Evolutionary conservation across 2,888 invertebrate genomes (phyloP).

Genomic region (Tribolium freemani): DNA sequence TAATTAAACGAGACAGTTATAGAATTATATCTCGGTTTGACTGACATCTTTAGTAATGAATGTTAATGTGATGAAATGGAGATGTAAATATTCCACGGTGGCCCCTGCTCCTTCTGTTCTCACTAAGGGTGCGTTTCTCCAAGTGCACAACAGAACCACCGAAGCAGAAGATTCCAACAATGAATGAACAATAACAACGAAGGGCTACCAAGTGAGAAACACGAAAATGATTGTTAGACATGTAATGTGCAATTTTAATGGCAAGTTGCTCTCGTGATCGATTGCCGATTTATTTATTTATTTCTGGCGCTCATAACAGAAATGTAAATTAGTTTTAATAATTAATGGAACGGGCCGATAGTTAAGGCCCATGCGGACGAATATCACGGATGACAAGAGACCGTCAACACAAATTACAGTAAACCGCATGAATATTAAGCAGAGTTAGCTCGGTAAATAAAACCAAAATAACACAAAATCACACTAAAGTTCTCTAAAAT

Average conservation of each 20-base stretch:
- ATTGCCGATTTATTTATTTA: conserved; percentile 14
- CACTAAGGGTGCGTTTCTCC: conserved; percentile 2
- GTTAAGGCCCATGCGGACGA: conserved; percentile 33
- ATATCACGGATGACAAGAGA: conserved; percentile 44
- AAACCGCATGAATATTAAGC: conserved; percentile 53
- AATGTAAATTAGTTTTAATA: conserved; percentile 35
- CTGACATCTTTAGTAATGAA: conserved; percentile 30
- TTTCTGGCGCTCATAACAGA: conserved; percentile 21
- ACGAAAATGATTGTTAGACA: background rate
- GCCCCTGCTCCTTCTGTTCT: conserved; percentile 19
- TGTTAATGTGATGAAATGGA: conserved; percentile 32
- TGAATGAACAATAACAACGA: conserved; percentile 10
- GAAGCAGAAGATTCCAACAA: conserved; percentile 38
- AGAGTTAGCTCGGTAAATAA: conserved; percentile 51
- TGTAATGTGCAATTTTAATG: conserved; percentile 7
- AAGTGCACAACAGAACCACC: conserved; percentile 12
- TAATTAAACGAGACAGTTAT: conserved; percentile 31
- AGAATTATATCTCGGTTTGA: conserved; percentile 30
- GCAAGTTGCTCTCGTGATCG: background rate
- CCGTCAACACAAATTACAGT: conserved; percentile 48
- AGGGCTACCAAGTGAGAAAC: conserved; percentile 19
- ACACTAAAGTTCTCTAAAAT: conserved; percentile 65
- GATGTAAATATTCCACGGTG: conserved; percentile 18
- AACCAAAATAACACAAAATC: conserved; percentile 64
- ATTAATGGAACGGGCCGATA: conserved; percentile 4